Evolutionary conservation across 2,888 invertebrate genomes (phyloP).

Genomic region (Apomyelois bistriatella): DNA sequence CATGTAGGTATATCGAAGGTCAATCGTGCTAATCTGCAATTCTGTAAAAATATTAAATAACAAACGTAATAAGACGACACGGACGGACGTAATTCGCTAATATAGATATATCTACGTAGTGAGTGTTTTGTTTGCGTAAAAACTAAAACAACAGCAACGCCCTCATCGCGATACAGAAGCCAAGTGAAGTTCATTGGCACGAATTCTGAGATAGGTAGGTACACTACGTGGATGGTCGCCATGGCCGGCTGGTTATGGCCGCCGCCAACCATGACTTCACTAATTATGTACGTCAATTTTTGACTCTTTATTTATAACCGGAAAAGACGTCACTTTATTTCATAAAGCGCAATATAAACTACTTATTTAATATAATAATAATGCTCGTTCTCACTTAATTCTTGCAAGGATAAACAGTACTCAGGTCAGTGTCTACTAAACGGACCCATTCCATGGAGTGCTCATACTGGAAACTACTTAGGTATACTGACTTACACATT

Average conservation of each 20-base stretch:
- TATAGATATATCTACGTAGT: slow-evolving; percentile 22
- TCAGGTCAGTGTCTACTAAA: too few species aligned
- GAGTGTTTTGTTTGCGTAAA: slow-evolving; percentile 44
- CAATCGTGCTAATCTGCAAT: background rate
- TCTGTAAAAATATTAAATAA: background rate
- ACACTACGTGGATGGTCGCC: slow-evolving; percentile 42
- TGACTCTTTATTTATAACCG: slow-evolving; percentile 8
- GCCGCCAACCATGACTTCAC: slow-evolving; percentile 49
- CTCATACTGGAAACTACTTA: too few species aligned
- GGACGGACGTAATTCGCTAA: background rate
- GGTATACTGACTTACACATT: too few species aligned
- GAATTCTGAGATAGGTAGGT: slow-evolving; percentile 41
- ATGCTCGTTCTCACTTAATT: too few species aligned
- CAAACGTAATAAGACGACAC: background rate
- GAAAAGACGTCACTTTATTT: background rate
- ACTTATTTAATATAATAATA: too few species aligned
- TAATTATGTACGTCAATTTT: slow-evolving; percentile 38
- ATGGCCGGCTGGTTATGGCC: slow-evolving; percentile 30
- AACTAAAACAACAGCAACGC: slow-evolving; percentile 43
- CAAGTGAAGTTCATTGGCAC: slow-evolving; percentile 72
- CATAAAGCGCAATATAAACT: too few species aligned
- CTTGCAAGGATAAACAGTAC: too few species aligned
- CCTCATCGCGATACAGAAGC: slow-evolving; percentile 45
- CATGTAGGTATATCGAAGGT: too few species aligned
- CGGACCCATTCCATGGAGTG: too few species aligned